Percentiles rank a stretch among this genome's conserved stretches.
Conservation (phyloP, 2,113 vertebrate genomes). For the Syngnathus floridae region DNA sequence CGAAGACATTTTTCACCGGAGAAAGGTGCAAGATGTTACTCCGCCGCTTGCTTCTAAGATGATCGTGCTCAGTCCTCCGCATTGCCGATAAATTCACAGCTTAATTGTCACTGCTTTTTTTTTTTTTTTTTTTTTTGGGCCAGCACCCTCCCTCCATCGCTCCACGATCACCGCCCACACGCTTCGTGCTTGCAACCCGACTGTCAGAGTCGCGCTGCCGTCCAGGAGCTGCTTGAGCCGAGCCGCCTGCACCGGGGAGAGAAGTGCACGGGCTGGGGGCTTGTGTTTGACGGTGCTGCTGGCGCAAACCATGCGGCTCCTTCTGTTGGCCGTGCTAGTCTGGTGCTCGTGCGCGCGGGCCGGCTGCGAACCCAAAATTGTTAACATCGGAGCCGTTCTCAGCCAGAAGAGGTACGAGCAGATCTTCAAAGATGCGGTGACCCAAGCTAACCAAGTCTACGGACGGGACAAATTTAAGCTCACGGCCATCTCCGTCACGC, state of each 20-base stretch:
- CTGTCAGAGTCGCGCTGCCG: slow-evolving; percentile 45
- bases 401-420: slow-evolving; percentile 95
- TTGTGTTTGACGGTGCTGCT: slow-evolving; percentile 33
- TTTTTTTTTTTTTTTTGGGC: slow-evolving; percentile 7
- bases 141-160: slow-evolving; percentile 5
- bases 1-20: neutral
- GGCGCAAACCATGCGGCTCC: slow-evolving; percentile 70
- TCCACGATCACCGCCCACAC: slow-evolving; percentile 33
- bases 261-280: slow-evolving; percentile 46
- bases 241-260: slow-evolving; percentile 45
- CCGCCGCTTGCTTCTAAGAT: slow-evolving; percentile 26
- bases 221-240: slow-evolving; percentile 47
- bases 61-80: slow-evolving; percentile 62
- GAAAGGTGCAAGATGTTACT: slow-evolving; percentile 18
- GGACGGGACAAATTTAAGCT: slow-evolving; percentile 93
- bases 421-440: slow-evolving; percentile 91
- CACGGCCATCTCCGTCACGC: slow-evolving; percentile 94
- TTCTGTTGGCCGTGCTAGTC: slow-evolving; percentile 82
- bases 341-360: slow-evolving; percentile 86
- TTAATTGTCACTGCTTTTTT: neutral
- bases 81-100: slow-evolving; percentile 52
- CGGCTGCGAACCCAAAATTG: slow-evolving; percentile 91
- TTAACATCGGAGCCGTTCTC: slow-evolving; percentile 92
- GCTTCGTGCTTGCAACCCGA: slow-evolving; percentile 27
- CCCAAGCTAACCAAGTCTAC: slow-evolving; percentile 90